A percentile compares a stretch with the other conserved stretches of the same genome.
phyloP scores from a whole-genome alignment of 2,113 vertebrate species.

The Paradoxurus hermaphroditus region DNA sequence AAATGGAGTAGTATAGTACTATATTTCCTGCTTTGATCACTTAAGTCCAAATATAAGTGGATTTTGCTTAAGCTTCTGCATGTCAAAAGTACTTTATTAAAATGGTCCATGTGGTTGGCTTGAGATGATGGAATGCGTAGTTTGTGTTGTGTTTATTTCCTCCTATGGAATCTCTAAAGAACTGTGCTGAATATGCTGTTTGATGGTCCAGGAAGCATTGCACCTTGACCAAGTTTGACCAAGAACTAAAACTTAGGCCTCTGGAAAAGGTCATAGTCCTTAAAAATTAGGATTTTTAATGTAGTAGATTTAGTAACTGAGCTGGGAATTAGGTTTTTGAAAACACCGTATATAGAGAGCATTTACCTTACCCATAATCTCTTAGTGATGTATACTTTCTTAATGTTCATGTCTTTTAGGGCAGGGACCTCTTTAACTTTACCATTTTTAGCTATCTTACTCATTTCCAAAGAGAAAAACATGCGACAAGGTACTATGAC shows the following conservation, averaged over 20 bases:
- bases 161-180: neutral
- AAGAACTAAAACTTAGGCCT: neutral
- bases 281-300: neutral
- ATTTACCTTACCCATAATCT: neutral
- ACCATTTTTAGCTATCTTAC: neutral
- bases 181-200: neutral
- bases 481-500: neutral
- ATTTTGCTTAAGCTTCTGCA: neutral
- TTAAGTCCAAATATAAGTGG: neutral
- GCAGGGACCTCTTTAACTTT: neutral
- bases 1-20: neutral
- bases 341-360: neutral
- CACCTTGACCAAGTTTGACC: neutral
- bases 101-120: neutral
- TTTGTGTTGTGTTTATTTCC: neutral
- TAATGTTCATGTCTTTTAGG: neutral
- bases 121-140: neutral
- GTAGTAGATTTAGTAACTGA: neutral
- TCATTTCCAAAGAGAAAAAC: neutral
- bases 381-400: neutral
- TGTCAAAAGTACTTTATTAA: neutral
- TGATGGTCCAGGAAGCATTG: neutral
- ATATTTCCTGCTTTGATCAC: neutral
- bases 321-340: neutral
- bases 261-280: neutral